Percentiles rank a stretch among this genome's conserved stretches.
phyloP scores from a whole-genome alignment of 1,140 invertebrate species.

The Lysiphlebus fabarum region DNA sequence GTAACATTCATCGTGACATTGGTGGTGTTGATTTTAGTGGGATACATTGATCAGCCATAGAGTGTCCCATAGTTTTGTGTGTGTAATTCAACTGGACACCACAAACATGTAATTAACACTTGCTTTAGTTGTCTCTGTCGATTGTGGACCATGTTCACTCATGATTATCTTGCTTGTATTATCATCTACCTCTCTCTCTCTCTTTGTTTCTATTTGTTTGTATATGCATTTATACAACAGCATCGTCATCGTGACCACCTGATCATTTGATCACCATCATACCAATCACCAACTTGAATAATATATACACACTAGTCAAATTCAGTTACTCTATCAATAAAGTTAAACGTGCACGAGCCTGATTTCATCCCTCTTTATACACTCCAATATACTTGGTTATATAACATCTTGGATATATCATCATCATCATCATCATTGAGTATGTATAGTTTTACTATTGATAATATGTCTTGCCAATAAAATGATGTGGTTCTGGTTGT shows the following conservation, averaged over 20 bases:
- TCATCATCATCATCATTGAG: no score
- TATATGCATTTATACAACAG: neutral
- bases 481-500: conserved; percentile 34
- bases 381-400: conserved; percentile 28
- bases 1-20: neutral
- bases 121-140: conserved; percentile 41
- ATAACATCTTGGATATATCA: conserved; percentile 39
- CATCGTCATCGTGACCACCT: neutral
- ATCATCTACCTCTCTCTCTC: no score
- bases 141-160: conserved; percentile 13
- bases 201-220: neutral
- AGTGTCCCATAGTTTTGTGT: conserved; percentile 52
- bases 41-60: conserved; percentile 25
- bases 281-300: neutral
- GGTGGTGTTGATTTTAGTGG: neutral
- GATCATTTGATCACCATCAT: neutral
- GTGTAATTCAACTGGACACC: conserved; percentile 55
- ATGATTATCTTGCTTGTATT: conserved; percentile 1
- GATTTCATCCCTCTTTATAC: neutral
- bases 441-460: neutral
- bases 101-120: conserved; percentile 58
- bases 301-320: neutral
- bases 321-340: neutral
- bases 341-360: conserved; percentile 6
- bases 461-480: no score